Evolutionary conservation across 2,888 invertebrate genomes (phyloP).

Genomic region (Cheilosia grossa): DNA sequence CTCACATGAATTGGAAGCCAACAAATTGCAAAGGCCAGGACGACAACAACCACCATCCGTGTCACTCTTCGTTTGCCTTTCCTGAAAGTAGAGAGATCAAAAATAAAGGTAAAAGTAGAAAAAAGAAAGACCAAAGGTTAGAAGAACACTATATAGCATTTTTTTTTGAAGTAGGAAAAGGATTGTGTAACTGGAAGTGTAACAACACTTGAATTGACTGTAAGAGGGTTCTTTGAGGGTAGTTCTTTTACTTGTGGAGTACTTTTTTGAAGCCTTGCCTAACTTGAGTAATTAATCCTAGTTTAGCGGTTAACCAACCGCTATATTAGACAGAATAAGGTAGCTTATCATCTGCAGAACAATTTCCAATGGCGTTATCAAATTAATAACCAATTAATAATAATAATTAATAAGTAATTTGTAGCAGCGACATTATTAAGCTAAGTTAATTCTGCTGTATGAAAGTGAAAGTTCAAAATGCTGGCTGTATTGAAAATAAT

Average conservation of each 20-base stretch:
- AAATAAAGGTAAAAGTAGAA: slow-evolving; percentile 28
- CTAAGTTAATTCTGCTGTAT: no score
- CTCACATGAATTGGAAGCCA: slow-evolving; percentile 97
- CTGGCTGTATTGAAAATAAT: no score
- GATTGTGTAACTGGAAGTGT: slow-evolving; percentile 27
- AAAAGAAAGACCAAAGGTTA: slow-evolving; percentile 33
- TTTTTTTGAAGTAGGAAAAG: no score
- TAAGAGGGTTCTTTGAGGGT: neutral
- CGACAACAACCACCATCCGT: slow-evolving; percentile 95
- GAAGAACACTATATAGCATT: neutral
- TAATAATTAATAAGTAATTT: no score
- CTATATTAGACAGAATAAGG: no score
- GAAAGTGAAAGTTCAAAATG: no score
- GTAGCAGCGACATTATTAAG: no score
- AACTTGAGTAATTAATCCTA: slow-evolving; percentile 22
- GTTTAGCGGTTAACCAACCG: neutral
- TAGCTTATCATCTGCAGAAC: no score
- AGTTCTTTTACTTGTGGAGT: neutral
- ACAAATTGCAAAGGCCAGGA: slow-evolving; percentile 95
- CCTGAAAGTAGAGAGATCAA: slow-evolving; percentile 83
- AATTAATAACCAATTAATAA: no score
- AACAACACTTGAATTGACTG: slow-evolving; percentile 53
- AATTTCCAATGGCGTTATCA: no score
- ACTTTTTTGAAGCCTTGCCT: neutral
- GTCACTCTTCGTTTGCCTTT: slow-evolving; percentile 95